Percentiles rank a stretch among this genome's conserved stretches.
These are phyloP conservation scores for Nyctereutes procyonoides DNA, from an alignment of 2,113 vertebrate species.

Conservation along the genomic window DNA sequence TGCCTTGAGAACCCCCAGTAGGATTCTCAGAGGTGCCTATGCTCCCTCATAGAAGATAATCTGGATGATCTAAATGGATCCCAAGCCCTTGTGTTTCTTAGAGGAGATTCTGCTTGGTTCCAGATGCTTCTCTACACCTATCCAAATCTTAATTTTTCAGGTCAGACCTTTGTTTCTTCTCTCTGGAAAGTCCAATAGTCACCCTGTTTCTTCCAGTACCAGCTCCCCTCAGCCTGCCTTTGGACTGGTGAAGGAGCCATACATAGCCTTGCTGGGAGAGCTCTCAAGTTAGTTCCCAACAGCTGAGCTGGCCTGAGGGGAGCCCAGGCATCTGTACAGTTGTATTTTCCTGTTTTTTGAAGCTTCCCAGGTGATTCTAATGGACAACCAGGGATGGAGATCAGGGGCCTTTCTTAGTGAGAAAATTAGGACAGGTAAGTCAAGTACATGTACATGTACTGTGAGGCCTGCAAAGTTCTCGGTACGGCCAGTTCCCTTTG, in stretches of 20 bases:
- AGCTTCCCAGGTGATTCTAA: background rate
- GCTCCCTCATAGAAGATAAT: background rate
- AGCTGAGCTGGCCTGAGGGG: background rate
- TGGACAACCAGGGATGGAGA: background rate
- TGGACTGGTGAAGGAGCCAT: no score
- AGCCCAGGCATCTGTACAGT: background rate
- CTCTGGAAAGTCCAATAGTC: background rate
- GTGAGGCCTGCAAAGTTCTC: background rate
- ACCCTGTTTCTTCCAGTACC: background rate
- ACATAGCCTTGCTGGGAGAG: background rate
- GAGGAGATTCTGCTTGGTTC: background rate
- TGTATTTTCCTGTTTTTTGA: background rate
- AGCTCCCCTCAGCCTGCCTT: background rate
- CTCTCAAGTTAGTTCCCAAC: background rate
- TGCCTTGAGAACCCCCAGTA: background rate
- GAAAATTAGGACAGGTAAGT: background rate
- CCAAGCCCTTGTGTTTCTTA: background rate
- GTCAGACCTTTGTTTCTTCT: background rate
- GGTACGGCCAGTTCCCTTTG: background rate
- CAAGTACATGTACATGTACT: background rate
- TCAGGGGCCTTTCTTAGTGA: background rate
- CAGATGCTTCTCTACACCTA: background rate
- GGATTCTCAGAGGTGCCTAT: background rate
- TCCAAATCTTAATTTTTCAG: background rate
- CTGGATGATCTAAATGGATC: background rate